Base-by-base conservation (phyloP, 92 coral and sea anemone genomes). In the Porites evermanni region DNA sequence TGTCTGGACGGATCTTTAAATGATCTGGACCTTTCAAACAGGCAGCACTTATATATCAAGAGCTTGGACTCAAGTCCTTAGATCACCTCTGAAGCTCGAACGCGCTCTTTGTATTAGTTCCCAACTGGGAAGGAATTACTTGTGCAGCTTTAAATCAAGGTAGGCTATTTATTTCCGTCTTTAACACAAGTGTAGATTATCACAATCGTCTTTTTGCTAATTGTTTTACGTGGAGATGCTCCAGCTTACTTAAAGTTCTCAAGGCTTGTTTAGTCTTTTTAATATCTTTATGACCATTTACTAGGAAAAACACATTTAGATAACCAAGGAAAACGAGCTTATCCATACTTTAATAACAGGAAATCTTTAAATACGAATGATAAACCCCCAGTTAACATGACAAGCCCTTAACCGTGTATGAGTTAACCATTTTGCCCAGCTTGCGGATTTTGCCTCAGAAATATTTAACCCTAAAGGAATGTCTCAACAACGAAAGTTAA, bases 1-100 rank as follows among this genome's bases (percentile, higher is more conserved):
- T 74, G 53, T 74, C 86, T 47, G 47, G 47, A 19, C 51, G 72
- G 18, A 81, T 81, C 69, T 70, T 81, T 18, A 70, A 80, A 71
- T 12, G 78, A 58, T 44, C 86, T 9, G 78, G 47, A 17, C 68
- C 32, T 14, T 56, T 70, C 68, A 70, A 58, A 69, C 66, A 58
- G 58, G 21, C 78, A 56, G 23, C 86, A 81, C 86, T 81, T 81
- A 58, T 81, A 60, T 32, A 64, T 81, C 78, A 60, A 81, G 86
- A 70, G 86, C 77, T 81, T 21, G 58, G 19, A 52, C 67, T 81
- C 29, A 81, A 71, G 78, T 70, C 59, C 86, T 81, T 78, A 51
- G 77, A 81, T 70, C 86, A 18, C 65, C 12, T 67, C 54, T 58
- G 54, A 38, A 81, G 65, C 68, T 50, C 18, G 56, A 81, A 56